Evolutionary conservation across 1,140 invertebrate genomes (phyloP).

Genomic region (Temnothorax curvispinosus): DNA sequence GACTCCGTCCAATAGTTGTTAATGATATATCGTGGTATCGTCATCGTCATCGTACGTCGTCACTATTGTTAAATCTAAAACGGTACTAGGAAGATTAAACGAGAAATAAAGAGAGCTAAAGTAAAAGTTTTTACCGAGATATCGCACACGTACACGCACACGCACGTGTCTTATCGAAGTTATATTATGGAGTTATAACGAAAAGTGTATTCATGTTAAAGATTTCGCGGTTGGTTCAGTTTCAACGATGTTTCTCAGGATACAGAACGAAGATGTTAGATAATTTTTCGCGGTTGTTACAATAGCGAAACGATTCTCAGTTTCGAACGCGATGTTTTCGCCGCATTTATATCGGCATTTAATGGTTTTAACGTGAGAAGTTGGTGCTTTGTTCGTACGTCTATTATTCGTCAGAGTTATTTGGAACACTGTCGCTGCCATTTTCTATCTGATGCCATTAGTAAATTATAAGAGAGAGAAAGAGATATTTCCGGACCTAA

Average conservation of each 20-base stretch:
- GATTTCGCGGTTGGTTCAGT: constrained; percentile 29
- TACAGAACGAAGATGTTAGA: constrained; percentile 23
- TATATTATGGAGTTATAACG: constrained; percentile 40
- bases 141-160: constrained; percentile 55
- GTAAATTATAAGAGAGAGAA: constrained; percentile 11
- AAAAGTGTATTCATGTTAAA: constrained; percentile 47
- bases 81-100: constrained; percentile 44
- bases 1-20: constrained; percentile 76
- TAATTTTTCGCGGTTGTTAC: constrained; percentile 58
- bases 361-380: constrained; percentile 57
- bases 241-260: constrained; percentile 14
- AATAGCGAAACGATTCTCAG: constrained; percentile 26
- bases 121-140: constrained; percentile 18
- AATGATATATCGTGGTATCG: constrained; percentile 70
- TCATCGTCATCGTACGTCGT: constrained; percentile 68
- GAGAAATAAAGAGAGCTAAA: constrained; percentile 23
- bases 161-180: constrained; percentile 65
- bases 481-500: constrained; percentile 23
- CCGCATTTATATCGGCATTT: constrained; percentile 55
- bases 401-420: constrained; percentile 53
- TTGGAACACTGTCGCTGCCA: constrained; percentile 28
- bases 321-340: constrained; percentile 8
- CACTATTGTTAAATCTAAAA: constrained; percentile 64
- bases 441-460: constrained; percentile 32
- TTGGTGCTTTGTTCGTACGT: constrained; percentile 69